Conservation (phyloP, 2,113 vertebrate genomes). For the Vidua macroura region DNA sequence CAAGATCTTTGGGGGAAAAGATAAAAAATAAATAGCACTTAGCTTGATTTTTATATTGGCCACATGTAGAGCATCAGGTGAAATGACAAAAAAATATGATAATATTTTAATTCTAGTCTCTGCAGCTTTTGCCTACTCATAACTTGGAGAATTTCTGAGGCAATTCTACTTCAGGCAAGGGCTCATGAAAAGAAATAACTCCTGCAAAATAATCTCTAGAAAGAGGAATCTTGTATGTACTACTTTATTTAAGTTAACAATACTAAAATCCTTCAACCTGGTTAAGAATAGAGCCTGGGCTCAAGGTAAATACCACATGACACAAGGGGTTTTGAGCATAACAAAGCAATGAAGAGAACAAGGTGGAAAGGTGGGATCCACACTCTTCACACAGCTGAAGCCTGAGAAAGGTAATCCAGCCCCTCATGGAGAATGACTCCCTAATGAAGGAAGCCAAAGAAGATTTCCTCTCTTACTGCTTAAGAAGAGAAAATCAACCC, state of each 20-base stretch:
- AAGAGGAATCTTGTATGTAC: background rate
- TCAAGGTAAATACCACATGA: background rate
- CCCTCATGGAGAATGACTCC: no score
- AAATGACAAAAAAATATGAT: background rate
- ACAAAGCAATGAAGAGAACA: background rate
- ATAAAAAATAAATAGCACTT: background rate
- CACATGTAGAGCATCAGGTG: background rate
- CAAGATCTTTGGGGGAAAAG: background rate
- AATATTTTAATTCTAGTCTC: background rate
- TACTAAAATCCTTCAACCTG: background rate
- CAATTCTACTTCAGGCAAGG: background rate
- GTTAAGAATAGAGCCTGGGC: background rate
- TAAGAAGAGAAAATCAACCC: background rate
- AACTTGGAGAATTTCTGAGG: background rate
- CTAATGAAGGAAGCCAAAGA: background rate
- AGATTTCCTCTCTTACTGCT: background rate
- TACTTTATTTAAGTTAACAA: background rate
- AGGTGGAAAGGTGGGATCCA: fast-evolving
- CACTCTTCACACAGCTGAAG: background rate
- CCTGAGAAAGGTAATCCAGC: background rate
- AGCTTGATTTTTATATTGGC: background rate
- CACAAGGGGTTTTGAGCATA: background rate
- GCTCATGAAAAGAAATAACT: background rate
- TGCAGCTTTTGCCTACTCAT: background rate
- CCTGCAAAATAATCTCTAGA: background rate